Base-by-base conservation (phyloP, 2,888 invertebrate genomes). In the Thalpophila matura region DNA sequence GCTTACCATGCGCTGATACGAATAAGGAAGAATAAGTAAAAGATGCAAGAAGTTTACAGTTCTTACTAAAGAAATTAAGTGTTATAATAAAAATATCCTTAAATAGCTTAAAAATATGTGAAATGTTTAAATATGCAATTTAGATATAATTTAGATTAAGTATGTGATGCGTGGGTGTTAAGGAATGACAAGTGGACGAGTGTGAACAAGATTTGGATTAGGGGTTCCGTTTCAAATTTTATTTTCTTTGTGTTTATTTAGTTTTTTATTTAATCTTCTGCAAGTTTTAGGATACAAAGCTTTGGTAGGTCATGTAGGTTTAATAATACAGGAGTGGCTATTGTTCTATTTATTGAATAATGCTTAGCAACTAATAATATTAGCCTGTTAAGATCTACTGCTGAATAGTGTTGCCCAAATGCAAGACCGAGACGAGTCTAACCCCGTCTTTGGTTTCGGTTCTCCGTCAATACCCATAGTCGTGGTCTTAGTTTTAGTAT, bases 101-200 rank as follows among this genome's bases (percentile, higher is more conserved):
- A 38, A 16, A 50, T 24, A 45, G n/a, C 26, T 24, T 33, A 33
- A 51, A 61, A 61, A 65, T 47, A 60, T 72, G 40, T 51, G 40
- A 67, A 68, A 72, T 62, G 53, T 42, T 67, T 67, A 54, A 62
- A 56, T 72, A 61, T 62, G 42, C 38, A 37, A 74, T 59, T 77
- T 62, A 62, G 65, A 79, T 77, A 69, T 77, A 69, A 63, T 69
- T 66, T 45, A 56, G 42, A 66, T 65, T 70, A 61, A 51, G 55
- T 66, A 63, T 73, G 37, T 60, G 56, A 53, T 22, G 64, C 60
- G 79, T 80, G 68, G 75, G 80, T 31, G 73, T 56, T 26, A 45
- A 20, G 56, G 59, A 67, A 73, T 59, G 38, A 72, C 45, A 78
- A 66, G 70, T 74, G 65, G 69, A 54, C 53, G 62, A 61, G 63